Conservation (phyloP, 1,140 invertebrate genomes). For the Magallana angulata region DNA sequence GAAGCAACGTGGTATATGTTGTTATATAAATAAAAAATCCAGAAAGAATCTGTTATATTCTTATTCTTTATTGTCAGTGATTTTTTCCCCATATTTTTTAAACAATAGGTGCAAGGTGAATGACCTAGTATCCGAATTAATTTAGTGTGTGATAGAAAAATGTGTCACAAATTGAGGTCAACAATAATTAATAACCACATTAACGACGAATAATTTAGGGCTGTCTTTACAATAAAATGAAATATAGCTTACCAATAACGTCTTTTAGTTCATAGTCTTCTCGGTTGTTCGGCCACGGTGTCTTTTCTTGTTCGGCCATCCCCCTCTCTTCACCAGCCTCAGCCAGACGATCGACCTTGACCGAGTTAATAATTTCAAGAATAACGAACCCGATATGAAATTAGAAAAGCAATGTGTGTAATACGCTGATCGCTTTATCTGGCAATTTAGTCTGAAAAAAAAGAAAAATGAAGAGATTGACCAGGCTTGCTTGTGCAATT, state of each 20-base stretch:
- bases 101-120: background rate
- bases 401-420: background rate
- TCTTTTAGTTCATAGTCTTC: constrained; percentile 96
- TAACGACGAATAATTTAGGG: background rate
- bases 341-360: constrained; percentile 47
- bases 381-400: background rate
- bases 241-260: constrained; percentile 89
- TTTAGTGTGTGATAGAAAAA: background rate
- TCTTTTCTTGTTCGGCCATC: constrained; percentile 37
- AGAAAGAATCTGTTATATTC: too few relatives aligned
- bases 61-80: too few relatives aligned
- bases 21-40: too few relatives aligned
- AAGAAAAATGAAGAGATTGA: too few relatives aligned
- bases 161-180: background rate
- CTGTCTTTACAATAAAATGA: too few relatives aligned
- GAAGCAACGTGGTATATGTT: too few relatives aligned
- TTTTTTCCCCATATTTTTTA: background rate
- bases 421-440: too few relatives aligned
- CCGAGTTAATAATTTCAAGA: background rate
- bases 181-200: background rate
- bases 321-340: background rate
- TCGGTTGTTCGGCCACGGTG: constrained; percentile 91
- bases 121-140: background rate
- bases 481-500: too few relatives aligned
- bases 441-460: too few relatives aligned